Evolutionary conservation across 2,888 invertebrate species (phyloP).

Genomic region (Microctonus hyperodae): DNA sequence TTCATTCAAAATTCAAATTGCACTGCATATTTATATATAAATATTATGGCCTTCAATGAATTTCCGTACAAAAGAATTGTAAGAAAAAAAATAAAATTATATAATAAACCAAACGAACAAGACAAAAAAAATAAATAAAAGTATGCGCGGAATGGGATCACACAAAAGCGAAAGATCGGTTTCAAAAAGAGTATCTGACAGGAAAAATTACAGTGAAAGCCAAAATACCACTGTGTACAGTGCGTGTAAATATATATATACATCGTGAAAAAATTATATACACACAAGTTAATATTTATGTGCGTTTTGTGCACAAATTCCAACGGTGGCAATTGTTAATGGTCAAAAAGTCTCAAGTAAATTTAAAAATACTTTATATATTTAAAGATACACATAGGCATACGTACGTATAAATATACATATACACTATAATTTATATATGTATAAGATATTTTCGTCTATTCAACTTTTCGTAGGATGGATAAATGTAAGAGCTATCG

Average conservation of each 20-base stretch:
- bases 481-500: slow-evolving; percentile 35
- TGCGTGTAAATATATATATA: too few species aligned
- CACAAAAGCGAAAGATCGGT: slow-evolving; percentile 18
- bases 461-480: slow-evolving; percentile 25
- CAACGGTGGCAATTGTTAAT: not conserved
- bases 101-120: not conserved
- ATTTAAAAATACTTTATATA: not conserved
- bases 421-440: too few species aligned
- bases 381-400: too few species aligned
- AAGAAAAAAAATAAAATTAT: not conserved
- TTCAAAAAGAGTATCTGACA: not conserved
- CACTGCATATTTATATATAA: not conserved
- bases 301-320: not conserved
- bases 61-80: not conserved
- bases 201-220: slow-evolving; percentile 26
- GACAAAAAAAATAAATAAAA: not conserved
- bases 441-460: slow-evolving; percentile 27
- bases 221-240: slow-evolving; percentile 19
- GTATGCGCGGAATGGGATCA: not conserved
- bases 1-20: not conserved
- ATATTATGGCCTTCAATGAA: not conserved
- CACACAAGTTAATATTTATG: not conserved
- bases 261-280: not conserved
- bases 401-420: too few species aligned
- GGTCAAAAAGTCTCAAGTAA: not conserved